Evolutionary conservation across 2,797 vertebrate genomes (phyloP).

Genomic region (Champsocephalus gunnari): DNA sequence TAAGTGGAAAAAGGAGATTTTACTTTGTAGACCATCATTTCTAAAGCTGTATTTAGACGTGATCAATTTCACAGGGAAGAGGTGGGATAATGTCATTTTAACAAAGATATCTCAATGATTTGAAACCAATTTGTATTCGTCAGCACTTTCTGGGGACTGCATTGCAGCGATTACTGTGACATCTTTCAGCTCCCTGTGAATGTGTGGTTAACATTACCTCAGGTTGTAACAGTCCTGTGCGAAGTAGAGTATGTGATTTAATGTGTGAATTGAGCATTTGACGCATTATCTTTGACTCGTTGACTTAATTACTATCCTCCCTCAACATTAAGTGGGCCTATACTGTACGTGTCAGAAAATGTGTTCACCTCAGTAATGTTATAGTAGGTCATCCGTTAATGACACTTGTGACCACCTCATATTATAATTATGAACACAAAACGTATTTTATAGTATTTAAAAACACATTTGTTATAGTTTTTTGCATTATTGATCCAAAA

Average conservation of each 20-base stretch:
- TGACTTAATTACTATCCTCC: not conserved
- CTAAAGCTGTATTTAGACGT: not conserved
- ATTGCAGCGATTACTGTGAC: not conserved
- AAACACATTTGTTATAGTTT: not conserved
- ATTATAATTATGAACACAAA: no score
- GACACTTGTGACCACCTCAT: no score
- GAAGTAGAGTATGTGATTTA: conserved; percentile 10
- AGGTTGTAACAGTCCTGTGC: not conserved
- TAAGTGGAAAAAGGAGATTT: not conserved
- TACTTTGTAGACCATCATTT: not conserved
- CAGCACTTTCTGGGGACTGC: conserved; percentile 17
- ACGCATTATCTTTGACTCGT: not conserved
- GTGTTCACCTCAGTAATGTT: not conserved
- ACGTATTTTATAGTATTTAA: no score
- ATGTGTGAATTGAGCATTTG: not conserved
- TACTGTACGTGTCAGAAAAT: not conserved
- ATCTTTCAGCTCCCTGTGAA: not conserved
- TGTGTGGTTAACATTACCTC: not conserved
- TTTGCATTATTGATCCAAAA: not conserved
- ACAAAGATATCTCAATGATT: conserved; percentile 8
- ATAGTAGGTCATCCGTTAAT: not conserved
- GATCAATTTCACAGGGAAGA: not conserved
- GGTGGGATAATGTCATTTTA: conserved; percentile 6
- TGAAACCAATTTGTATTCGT: conserved; percentile 5
- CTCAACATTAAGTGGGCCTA: not conserved